Percentiles rank a stretch among this genome's conserved stretches.
Evolutionary conservation across 2,797 vertebrate species (phyloP).

Genomic region (Schizopygopsis malacanthus): DNA sequence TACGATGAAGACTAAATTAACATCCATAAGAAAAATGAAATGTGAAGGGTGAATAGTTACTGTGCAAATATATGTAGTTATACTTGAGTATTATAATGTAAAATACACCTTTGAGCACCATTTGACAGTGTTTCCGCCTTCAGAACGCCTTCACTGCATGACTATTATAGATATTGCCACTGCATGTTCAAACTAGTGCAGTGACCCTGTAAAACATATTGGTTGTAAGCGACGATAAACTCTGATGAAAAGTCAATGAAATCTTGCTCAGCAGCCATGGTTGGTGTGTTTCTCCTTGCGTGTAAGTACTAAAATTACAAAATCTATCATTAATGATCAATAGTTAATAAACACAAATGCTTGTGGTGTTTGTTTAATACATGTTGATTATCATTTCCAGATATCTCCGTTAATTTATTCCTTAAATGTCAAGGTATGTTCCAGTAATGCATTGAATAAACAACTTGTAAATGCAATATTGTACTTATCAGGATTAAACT

Average conservation of each 20-base stretch:
- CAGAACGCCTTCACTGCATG: background rate
- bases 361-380: background rate
- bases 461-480: background rate
- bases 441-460: background rate
- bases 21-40: background rate
- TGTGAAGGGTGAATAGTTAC: background rate
- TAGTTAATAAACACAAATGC: background rate
- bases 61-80: background rate
- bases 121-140: slow-evolving; percentile 25
- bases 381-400: background rate
- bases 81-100: background rate
- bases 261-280: slow-evolving; percentile 16
- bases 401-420: background rate
- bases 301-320: slow-evolving; percentile 25
- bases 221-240: background rate
- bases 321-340: background rate
- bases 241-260: background rate
- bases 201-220: background rate
- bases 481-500: background rate
- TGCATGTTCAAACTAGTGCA: background rate
- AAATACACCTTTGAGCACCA: background rate
- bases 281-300: slow-evolving; percentile 5
- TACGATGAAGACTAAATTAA: background rate
- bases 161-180: slow-evolving; percentile 10
- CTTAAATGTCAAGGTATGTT: slow-evolving; percentile 32